Base-by-base conservation (phyloP, 2,113 vertebrate genomes). In the Galeopterus variegatus region DNA sequence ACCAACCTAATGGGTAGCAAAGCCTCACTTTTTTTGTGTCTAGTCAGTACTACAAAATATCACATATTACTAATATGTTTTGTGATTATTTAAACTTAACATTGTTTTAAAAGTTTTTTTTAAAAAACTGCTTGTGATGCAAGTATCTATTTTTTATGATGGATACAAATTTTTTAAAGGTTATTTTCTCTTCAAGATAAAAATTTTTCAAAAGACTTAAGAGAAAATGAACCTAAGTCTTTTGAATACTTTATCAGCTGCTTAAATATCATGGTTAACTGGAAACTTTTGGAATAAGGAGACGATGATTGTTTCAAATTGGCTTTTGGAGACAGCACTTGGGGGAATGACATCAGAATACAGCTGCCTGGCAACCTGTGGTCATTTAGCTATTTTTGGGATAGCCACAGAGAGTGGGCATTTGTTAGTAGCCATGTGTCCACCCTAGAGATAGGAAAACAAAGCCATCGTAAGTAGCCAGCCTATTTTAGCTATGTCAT, bases 391-490 rank as follows among this genome's bases (percentile, higher is more conserved):
- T 96, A 95, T 96, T 98, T 97, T 96, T 1, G n/a, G 94, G 91
- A 90, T 18, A 90, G 41, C n/a, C 97, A 93, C 31, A 82, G 94
- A 95, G 87, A 64, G 91, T 79, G 93, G 91, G 76, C 26, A 89
- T 88, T 88, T 97, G 19, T 72, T 83, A 75, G 76, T 76, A n/a
- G 96, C 28, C 90, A 95, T 56, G 5, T 90, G 80, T 91, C 86
- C 88, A 96, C 96, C 58, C 77, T 80, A 95, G 97, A 98, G 93
- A 85, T 11, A 83, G 90, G 94, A 98, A 97, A 98, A 97, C 97
- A 87, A 96, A 97, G 95, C 83, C 36, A 79, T 41, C 52, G 0
- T 79, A 64, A 95, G 50, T 19, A 82, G 62, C 24, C 97, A 88
- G 58, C 56, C 96, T 90, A 80, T 91, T 97, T 93, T 76, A 96